These are phyloP conservation scores for Melanotaenia maccullochi DNA, from an alignment of 2,797 vertebrate genomes.

Conservation along the genomic window DNA sequence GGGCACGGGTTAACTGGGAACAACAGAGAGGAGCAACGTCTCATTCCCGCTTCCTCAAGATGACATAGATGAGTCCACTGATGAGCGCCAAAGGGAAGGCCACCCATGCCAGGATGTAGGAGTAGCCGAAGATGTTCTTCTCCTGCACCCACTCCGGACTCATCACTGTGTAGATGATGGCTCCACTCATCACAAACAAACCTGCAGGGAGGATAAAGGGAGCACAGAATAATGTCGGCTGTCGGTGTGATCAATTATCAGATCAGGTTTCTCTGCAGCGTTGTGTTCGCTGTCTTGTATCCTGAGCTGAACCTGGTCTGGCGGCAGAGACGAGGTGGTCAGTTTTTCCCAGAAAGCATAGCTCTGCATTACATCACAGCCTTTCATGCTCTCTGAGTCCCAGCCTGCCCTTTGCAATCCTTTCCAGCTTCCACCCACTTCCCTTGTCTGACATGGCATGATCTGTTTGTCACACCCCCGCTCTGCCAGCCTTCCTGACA, in stretches of 20 bases:
- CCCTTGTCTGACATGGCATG: constrained; percentile 56
- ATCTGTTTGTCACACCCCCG: constrained; percentile 56
- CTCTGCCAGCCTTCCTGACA: constrained; percentile 71
- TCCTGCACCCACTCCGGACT: constrained; percentile 85
- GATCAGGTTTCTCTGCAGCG: constrained; percentile 35
- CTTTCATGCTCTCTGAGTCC: constrained; percentile 31
- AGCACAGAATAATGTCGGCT: neutral
- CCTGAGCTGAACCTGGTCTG: constrained; percentile 45
- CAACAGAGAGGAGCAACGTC: constrained; percentile 29
- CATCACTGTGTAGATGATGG: constrained; percentile 94
- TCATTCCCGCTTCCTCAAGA: constrained; percentile 96
- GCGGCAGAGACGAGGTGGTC: constrained; percentile 5
- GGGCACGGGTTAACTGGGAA: constrained; percentile 45
- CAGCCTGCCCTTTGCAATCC: constrained; percentile 12
- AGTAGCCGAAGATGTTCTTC: constrained; percentile 83
- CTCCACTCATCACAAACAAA: constrained; percentile 94
- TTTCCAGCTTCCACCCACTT: constrained; percentile 41
- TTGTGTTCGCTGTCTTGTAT: constrained; percentile 17
- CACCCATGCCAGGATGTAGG: constrained; percentile 97
- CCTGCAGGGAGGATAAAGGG: constrained; percentile 75
- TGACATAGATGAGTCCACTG: constrained; percentile 94
- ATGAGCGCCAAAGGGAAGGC: constrained; percentile 92
- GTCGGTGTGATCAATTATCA: neutral
- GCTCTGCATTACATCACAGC: constrained; percentile 25
- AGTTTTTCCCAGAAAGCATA: constrained; percentile 32